phyloP scores from a whole-genome alignment of 1,140 invertebrate species.

The Anadara kagoshimensis region DNA sequence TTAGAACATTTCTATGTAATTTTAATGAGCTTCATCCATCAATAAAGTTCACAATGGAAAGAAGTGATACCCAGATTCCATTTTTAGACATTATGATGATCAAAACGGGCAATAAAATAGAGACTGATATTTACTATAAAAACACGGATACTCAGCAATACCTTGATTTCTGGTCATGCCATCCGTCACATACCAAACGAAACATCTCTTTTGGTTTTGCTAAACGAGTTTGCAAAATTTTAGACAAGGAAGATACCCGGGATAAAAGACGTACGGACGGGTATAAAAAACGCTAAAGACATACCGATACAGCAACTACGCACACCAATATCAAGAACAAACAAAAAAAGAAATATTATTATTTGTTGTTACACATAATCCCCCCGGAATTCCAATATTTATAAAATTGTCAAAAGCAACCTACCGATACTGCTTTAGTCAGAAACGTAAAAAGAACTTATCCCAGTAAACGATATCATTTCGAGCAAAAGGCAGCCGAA shows the following conservation, averaged over 20 bases:
- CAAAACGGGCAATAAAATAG: neutral
- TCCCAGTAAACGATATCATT: neutral
- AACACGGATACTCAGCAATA: constrained; percentile 21
- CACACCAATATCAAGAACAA: too few species aligned
- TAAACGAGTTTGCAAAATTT: neutral
- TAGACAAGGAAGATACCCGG: neutral
- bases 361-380: constrained; percentile 2
- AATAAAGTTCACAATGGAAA: constrained; percentile 12
- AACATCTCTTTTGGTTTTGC: neutral
- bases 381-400: neutral
- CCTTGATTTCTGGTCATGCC: neutral
- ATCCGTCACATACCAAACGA: too few species aligned
- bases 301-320: neutral
- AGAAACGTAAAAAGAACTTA: neutral
- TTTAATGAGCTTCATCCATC: constrained; percentile 1
- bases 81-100: constrained; percentile 16
- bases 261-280: neutral
- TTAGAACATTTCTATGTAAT: constrained; percentile 9
- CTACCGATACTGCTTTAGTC: neutral
- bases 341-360: neutral
- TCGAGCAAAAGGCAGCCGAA: neutral
- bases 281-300: neutral
- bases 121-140: constrained; percentile 12
- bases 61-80: neutral
- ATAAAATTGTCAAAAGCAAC: neutral